Evolutionary conservation across 2,113 vertebrate species (phyloP), one percentile per base, ranked within the genome.

Genomic region (Syngnathus floridae): DNA sequence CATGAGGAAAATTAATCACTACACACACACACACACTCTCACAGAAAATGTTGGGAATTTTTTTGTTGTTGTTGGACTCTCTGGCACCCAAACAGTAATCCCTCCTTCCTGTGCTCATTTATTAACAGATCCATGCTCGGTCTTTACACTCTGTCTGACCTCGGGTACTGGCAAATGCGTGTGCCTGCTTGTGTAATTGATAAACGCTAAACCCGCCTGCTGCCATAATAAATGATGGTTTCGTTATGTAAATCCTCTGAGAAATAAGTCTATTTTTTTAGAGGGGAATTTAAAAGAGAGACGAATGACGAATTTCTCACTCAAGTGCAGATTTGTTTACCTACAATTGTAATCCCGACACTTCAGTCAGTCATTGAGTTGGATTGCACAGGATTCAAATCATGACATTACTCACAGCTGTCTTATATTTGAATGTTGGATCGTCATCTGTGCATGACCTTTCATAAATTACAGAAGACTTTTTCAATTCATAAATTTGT

Each of bases 41-140:
- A 31, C 26, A 31, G 26, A 31, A 31, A 31, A 31, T 31, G 26
- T 31, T 31, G 26, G 26, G 26, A 31, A 31, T 31, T 31, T 31
- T 31, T 31, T 31, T 31, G 26, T 26, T 26, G 2, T 26, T 58
- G 64, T 67, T 71, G 76, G 55, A 75, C 46, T 71, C 35, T 62
- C 55, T 63, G 58, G 61, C 66, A 59, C 62, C 16, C 13, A 21
- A 41, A 58, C 77, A 82, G 66, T 31, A 80, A 61, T 11, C 49
- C n/a, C n/a, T 21, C n/a, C n/a, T 7, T 22, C 7, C n/a, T 9
- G 8, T 7, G 49, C n/a, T 52, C 21, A 22, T 52, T 11, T 71
- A 51, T 71, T 67, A 67, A 58, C 45, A 71, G n/a, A 11, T 22
- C 21, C 49, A 9, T 10, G 3, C 49, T 52, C 11, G n/a, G 49